phyloP scores from a whole-genome alignment of 2,888 invertebrate species.

The Eilema depressum region DNA sequence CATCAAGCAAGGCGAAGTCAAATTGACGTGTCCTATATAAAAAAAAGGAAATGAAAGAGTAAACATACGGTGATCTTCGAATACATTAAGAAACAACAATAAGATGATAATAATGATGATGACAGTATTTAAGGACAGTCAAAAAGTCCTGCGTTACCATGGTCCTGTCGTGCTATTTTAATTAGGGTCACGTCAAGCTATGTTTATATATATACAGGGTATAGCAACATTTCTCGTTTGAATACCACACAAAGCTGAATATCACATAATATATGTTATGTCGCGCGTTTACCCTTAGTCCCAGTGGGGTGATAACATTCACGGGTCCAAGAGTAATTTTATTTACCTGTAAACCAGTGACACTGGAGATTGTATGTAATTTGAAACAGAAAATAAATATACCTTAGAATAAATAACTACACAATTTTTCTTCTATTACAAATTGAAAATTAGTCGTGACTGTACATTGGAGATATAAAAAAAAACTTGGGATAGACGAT shows the following conservation, averaged over 20 bases:
- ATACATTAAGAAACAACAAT: too few species aligned
- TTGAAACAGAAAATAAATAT: not conserved
- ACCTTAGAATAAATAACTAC: not conserved
- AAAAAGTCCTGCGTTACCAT: not conserved
- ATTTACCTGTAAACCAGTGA: not conserved
- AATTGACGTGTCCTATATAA: too few species aligned
- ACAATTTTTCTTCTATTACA: not conserved
- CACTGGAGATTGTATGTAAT: not conserved
- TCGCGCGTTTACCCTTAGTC: not conserved
- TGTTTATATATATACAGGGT: not conserved
- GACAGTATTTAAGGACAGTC: not conserved
- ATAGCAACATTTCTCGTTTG: not conserved
- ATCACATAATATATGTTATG: not conserved
- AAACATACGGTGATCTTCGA: too few species aligned
- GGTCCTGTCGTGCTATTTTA: too few species aligned
- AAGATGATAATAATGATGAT: not conserved
- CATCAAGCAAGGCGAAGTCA: too few species aligned
- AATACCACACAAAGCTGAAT: not conserved
- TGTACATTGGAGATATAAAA: too few species aligned
- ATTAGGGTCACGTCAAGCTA: not conserved
- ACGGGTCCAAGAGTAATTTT: not conserved
- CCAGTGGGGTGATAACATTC: not conserved
- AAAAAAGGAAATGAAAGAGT: too few species aligned
- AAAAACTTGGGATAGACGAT: too few species aligned
- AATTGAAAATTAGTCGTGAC: too few species aligned